Evolutionary conservation across 1,140 invertebrate genomes (phyloP), one percentile per base, ranked within the genome.

Genomic region (Lanistes nyassanus): DNA sequence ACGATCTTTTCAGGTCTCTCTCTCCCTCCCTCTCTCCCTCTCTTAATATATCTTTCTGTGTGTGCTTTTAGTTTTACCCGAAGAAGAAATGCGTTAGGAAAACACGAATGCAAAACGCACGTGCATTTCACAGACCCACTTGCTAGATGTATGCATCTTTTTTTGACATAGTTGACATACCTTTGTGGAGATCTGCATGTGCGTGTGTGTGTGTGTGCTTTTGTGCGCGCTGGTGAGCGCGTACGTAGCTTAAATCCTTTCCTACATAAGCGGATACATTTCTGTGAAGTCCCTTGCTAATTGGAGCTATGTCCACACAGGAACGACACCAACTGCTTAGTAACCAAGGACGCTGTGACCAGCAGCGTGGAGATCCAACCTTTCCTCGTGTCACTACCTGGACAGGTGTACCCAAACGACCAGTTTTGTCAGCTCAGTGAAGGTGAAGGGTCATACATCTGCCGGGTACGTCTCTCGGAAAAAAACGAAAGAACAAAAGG

Each of bases 401-500:
- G 80, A 39, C 66, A 81, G 31, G 65, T 81, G 0, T 81, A 79
- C 56, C 51, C 75, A 0, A 73, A 71, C 21, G 80, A 80, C 58
- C 56, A 77, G 36, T 80, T 82, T 76, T 84, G 82, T 67, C 75
- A 76, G 21, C 75, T 82, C 39, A 76, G 65, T 0, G 71, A 78
- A 67, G 80, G 81, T 19, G 11, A 60, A 21, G 51, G 19, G 0
- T 82, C 82, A 19, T 79, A 80, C 72, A 75, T 84, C 6, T 84
- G 81, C 67, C 53, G 82, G 64, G 81, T 79, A 60, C 76, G 69
- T 56, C 23, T 21, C 29, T 16, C 39, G 3, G 2, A 42, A 19
- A 34, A 2, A 21, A 31, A 11, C 6, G n/a, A n/a, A n/a, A n/a
- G n/a, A n/a, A n/a, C n/a, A n/a, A n/a, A n/a, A n/a, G n/a, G n/a